Base-by-base conservation (phyloP, 2,113 vertebrate genomes). In the Strigops habroptila region DNA sequence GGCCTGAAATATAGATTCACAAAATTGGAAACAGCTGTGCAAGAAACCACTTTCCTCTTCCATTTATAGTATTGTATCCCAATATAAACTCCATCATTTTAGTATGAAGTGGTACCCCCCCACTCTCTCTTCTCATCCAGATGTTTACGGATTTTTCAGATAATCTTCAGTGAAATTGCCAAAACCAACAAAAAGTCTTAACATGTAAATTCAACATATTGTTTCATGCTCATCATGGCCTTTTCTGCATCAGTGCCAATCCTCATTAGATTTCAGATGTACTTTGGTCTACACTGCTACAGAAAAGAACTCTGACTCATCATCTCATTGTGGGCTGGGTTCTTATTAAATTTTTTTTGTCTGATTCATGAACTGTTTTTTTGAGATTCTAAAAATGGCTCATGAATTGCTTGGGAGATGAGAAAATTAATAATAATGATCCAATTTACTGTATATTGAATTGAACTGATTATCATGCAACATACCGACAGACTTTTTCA, bases 1-100 rank as follows among this genome's bases (percentile, higher is more conserved):
- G 97, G 97, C 95, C 96, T 97, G 97, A 98, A 98, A 98, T 97
- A 97, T 95, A 97, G 97, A 98, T 98, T 98, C 97, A 96, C 97
- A 97, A 98, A 98, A 98, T 98, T 98, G 98, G 98, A 98, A 98
- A 98, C 98, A 98, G 98, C 98, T 98, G 98, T 98, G 98, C 97
- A 97, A 98, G 96, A 98, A 97, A 97, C 97, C 96, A 98, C 97
- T 98, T 98, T 98, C 68, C 95, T 98, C 97, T 98, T 98, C 98
- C 98, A 98, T 98, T 98, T 98, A 97, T 98, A 98, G 98, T 97
- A 96, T 97, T 98, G 93, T 97, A 97, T 98, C 97, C 97, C 97
- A 98, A 98, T 98, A 98, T 98, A 98, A 98, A 98, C 97, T 95
- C 95, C 97, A 97, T 97, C 97, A 95, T 98, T 98, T 97, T 96